These are phyloP conservation scores for Holcopasites calliopsidis DNA, from an alignment of 1,140 invertebrate species.

Conservation along the genomic window DNA sequence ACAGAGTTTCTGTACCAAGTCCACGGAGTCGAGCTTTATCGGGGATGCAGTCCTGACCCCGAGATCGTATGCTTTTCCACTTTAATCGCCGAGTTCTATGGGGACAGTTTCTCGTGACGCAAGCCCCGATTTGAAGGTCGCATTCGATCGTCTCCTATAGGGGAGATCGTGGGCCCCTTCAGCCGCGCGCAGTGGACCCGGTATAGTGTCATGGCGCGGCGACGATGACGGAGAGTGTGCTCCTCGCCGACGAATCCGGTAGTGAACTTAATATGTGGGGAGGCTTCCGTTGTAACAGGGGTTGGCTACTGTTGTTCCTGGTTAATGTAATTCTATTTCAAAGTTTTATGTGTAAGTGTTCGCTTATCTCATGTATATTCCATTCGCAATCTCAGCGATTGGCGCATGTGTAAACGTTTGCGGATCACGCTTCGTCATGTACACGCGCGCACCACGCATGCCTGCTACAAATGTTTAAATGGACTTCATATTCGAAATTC, in stretches of 20 bases:
- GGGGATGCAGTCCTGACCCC: too few relatives aligned
- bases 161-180: too few relatives aligned
- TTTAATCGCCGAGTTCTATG: too few relatives aligned
- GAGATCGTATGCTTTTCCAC: too few relatives aligned
- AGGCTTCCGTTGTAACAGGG: constrained; percentile 43
- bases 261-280: constrained; percentile 58
- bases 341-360: constrained; percentile 56
- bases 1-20: too few relatives aligned
- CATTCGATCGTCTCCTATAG: background rate
- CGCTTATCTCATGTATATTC: background rate
- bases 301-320: constrained; percentile 53
- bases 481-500: too few relatives aligned
- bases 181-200: background rate
- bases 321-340: constrained; percentile 54
- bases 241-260: constrained; percentile 41
- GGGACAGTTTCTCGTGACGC: background rate
- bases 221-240: constrained; percentile 58
- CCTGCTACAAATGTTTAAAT: too few relatives aligned
- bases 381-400: background rate
- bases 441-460: background rate
- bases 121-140: background rate
- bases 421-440: background rate
- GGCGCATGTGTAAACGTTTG: too few relatives aligned
- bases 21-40: too few relatives aligned
- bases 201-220: constrained; percentile 61